These are phyloP conservation scores for Odontesthes bonariensis DNA, from an alignment of 2,113 vertebrate genomes.

Conservation along the genomic window DNA sequence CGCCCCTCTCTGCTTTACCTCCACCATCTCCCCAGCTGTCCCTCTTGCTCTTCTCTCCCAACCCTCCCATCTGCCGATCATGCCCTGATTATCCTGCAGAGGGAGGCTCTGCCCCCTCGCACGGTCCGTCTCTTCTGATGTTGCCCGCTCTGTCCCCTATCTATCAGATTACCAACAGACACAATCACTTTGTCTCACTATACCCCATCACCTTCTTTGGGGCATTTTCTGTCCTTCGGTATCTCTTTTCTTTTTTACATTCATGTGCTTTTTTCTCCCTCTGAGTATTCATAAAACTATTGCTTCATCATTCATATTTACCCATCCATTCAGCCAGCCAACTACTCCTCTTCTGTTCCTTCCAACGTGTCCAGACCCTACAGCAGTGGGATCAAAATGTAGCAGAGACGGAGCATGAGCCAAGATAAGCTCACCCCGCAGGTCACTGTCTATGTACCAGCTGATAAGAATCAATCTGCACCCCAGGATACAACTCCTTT, in stretches of 20 bases:
- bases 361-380: conserved; percentile 49
- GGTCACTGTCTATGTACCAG: conserved; percentile 77
- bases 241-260: not conserved
- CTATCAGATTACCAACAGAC: conserved; percentile 39
- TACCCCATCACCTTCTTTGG: not conserved
- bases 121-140: conserved; percentile 46
- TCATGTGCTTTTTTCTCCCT: conserved; percentile 14
- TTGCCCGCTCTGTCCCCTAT: conserved; percentile 42
- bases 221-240: conserved; percentile 19
- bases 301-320: conserved; percentile 32
- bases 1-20: conserved; percentile 61
- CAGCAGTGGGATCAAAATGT: conserved; percentile 72
- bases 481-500: conserved; percentile 67
- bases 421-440: conserved; percentile 74
- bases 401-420: conserved; percentile 67
- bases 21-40: conserved; percentile 71
- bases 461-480: conserved; percentile 79
- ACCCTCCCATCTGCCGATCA: conserved; percentile 78
- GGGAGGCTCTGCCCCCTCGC: conserved; percentile 41
- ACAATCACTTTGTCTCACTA: conserved; percentile 16
- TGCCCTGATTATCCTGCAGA: conserved; percentile 68
- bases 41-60: conserved; percentile 60
- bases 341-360: conserved; percentile 37
- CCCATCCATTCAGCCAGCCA: conserved; percentile 38
- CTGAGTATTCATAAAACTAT: conserved; percentile 25